Percentiles rank a stretch among this genome's conserved stretches.
These are phyloP conservation scores for Oryctes rhinoceros DNA, from an alignment of 1,140 invertebrate species.

Conservation along the genomic window DNA sequence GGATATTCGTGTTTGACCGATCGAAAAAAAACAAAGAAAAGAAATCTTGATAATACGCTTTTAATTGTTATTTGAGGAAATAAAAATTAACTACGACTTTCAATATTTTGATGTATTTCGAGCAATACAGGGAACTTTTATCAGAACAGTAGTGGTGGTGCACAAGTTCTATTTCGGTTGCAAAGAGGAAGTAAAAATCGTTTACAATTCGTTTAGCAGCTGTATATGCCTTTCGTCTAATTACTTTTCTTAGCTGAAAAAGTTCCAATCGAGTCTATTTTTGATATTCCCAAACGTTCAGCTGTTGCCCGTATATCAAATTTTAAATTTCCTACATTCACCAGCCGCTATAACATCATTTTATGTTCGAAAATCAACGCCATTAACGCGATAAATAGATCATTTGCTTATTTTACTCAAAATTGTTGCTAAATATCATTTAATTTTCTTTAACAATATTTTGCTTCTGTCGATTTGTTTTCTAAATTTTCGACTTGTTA, in stretches of 20 bases:
- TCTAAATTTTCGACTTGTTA: no score
- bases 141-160: not conserved
- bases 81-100: no score
- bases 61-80: no score
- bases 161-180: conserved; percentile 22
- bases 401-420: no score
- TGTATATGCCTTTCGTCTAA: conserved; percentile 4
- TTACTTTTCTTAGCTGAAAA: conserved; percentile 37
- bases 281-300: conserved; percentile 24
- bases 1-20: conserved; percentile 5
- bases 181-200: conserved; percentile 31
- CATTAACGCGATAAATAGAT: not conserved
- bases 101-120: no score
- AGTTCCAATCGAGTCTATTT: conserved; percentile 28
- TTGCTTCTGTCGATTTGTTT: no score
- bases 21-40: not conserved
- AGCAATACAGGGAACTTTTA: no score
- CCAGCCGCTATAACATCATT: not conserved
- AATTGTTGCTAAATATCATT: no score
- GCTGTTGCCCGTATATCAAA: conserved; percentile 36
- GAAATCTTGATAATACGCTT: not conserved
- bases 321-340: not conserved
- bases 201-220: not conserved
- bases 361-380: not conserved
- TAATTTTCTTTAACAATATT: no score